Evolutionary conservation across 2,797 vertebrate genomes (phyloP).

Genomic region (Myotis pilosus): DNA sequence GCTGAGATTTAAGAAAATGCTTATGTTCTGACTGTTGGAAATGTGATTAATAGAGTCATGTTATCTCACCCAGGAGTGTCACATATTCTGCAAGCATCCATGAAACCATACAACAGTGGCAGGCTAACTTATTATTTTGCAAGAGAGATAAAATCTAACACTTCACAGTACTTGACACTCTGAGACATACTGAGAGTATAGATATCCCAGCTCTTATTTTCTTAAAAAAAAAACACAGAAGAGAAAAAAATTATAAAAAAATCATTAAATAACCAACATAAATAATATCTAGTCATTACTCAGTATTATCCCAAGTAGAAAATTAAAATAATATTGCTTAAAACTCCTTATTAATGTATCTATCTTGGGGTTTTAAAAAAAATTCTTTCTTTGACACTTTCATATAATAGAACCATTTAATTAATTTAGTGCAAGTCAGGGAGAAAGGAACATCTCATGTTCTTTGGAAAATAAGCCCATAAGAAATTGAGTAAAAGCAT

Average conservation of each 20-base stretch:
- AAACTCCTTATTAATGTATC: not conserved
- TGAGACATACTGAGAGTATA: not conserved
- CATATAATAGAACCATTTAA: not conserved
- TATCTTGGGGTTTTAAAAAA: not conserved
- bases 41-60: not conserved
- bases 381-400: not conserved
- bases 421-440: not conserved
- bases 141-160: not conserved
- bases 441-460: not conserved
- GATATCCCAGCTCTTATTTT: not conserved
- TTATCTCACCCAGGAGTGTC: not conserved
- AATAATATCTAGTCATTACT: not conserved
- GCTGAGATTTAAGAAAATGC: not conserved
- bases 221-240: not conserved
- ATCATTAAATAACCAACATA: not conserved
- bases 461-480: not conserved
- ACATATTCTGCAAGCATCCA: not conserved
- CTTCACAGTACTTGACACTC: not conserved
- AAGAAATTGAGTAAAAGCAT: not conserved
- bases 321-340: slow-evolving; percentile 17
- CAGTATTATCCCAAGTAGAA: not conserved
- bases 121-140: not conserved
- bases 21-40: not conserved
- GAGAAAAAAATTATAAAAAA: not conserved
- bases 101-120: not conserved